Evolutionary conservation across 2,113 vertebrate species (phyloP).

Genomic region (Cinclus mexicanus): DNA sequence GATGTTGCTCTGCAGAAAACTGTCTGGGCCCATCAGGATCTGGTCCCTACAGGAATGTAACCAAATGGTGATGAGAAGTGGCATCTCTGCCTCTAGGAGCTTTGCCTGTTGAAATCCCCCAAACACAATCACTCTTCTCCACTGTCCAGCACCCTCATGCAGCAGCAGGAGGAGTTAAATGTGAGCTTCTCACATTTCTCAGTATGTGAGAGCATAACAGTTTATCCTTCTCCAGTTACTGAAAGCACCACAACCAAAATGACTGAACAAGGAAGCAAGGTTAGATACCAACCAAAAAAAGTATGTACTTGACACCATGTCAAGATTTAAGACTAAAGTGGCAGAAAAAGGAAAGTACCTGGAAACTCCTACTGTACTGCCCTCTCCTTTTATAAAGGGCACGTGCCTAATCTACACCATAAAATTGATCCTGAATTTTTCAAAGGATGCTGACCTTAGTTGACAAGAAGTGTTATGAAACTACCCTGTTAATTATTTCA

Average conservation of each 20-base stretch:
- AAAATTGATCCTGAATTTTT: background rate
- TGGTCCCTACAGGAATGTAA: background rate
- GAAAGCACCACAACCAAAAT: background rate
- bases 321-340: background rate
- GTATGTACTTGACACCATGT: fast-evolving
- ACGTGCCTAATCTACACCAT: background rate
- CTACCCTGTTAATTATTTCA: background rate
- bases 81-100: background rate
- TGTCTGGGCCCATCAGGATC: background rate
- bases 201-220: background rate
- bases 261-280: background rate
- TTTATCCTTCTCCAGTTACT: background rate
- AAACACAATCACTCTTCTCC: background rate
- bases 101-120: background rate
- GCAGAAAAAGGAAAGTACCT: background rate
- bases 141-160: background rate
- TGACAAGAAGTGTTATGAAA: background rate
- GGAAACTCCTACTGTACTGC: background rate
- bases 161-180: background rate
- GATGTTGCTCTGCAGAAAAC: background rate
- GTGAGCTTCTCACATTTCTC: background rate
- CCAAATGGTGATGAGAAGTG: background rate
- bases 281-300: background rate
- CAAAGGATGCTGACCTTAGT: background rate
- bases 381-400: background rate